Evolutionary conservation across 2,113 vertebrate genomes (phyloP).

Genomic region (Cairina moschata): DNA sequence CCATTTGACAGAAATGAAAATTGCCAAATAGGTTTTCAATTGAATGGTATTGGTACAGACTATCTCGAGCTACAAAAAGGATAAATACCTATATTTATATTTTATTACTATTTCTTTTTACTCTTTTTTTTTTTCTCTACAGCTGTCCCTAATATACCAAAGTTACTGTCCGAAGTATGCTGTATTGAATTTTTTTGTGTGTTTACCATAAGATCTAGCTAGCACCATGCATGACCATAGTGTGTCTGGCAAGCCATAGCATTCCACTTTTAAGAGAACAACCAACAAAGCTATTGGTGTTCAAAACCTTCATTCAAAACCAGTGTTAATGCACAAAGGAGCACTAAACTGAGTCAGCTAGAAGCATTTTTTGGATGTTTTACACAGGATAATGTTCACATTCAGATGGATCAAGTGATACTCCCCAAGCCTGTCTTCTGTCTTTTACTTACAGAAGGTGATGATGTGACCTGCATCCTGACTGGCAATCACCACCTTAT

Average conservation of each 20-base stretch:
- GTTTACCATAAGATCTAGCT: neutral
- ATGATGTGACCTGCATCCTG: neutral
- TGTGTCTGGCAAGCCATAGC: neutral
- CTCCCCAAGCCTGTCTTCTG: neutral
- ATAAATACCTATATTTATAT: neutral
- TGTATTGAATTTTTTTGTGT: neutral
- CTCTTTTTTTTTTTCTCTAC: neutral
- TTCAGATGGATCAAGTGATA: neutral
- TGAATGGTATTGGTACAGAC: neutral
- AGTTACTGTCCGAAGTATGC: neutral
- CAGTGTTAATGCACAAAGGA: fast-evolving
- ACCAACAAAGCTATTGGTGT: neutral
- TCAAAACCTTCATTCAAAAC: neutral
- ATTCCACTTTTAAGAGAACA: neutral
- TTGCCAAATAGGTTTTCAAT: neutral
- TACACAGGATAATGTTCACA: neutral
- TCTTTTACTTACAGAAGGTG: neutral
- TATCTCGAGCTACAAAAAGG: neutral
- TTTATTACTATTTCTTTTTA: neutral
- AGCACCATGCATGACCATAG: neutral
- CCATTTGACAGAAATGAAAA: neutral
- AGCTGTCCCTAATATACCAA: neutral
- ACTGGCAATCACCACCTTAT: neutral
- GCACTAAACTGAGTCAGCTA: neutral
- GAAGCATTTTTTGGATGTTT: neutral